Evolutionary conservation across 2,797 vertebrate species (phyloP).

Genomic region (Gallinago nigripennis): DNA sequence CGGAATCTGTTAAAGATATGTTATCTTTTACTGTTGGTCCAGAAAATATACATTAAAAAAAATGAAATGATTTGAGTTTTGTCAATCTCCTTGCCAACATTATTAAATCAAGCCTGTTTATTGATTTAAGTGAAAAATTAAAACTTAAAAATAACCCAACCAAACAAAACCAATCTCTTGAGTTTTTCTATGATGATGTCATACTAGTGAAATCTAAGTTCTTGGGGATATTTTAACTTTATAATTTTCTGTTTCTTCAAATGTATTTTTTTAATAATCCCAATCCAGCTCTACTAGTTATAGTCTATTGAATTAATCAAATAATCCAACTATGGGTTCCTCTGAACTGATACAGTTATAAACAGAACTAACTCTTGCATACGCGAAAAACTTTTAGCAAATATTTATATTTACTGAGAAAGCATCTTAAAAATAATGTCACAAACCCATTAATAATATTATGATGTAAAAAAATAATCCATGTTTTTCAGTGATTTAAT

Average conservation of each 20-base stretch:
- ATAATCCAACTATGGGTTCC: not conserved
- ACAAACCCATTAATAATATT: not conserved
- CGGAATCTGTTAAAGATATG: not conserved
- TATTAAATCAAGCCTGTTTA: not conserved
- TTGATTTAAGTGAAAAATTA: not conserved
- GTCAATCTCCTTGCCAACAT: not conserved
- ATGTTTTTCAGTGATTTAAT: not conserved
- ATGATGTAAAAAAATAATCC: not conserved
- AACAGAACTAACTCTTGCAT: not conserved
- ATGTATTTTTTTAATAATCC: not conserved
- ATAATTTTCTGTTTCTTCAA: not conserved
- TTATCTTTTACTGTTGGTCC: not conserved
- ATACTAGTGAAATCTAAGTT: not conserved
- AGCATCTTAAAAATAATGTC: not conserved
- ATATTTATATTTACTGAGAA: not conserved
- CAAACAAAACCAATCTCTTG: not conserved
- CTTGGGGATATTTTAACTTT: not conserved
- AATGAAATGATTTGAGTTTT: not conserved
- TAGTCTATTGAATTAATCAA: not conserved
- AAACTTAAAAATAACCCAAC: not conserved
- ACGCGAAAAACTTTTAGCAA: not conserved
- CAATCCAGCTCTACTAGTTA: not conserved
- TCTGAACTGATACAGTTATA: not conserved
- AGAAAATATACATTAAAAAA: not conserved
- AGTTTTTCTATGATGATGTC: not conserved